Evolutionary conservation across 2,888 invertebrate species (phyloP), one percentile per base, ranked within the genome.

Genomic region (Microchrysa polita): DNA sequence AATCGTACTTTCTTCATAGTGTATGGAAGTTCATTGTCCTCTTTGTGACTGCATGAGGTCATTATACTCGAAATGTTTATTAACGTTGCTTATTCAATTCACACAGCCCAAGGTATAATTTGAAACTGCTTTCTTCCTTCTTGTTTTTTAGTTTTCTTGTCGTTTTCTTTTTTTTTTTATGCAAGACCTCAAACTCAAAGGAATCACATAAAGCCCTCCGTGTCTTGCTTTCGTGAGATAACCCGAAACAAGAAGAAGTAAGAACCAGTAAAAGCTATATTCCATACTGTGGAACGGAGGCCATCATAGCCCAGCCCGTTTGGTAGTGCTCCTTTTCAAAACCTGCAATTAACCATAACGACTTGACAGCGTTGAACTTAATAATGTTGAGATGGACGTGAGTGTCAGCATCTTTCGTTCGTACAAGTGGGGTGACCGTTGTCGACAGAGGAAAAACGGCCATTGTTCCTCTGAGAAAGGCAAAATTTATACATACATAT

Each of bases 261-360:
- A 20, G 48, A n/a, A n/a, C 27, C 27, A 34, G 7, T 7, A 34
- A 34, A n/a, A n/a, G n/a, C n/a, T n/a, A n/a, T n/a, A n/a, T n/a
- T n/a, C n/a, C 12, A 63, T 18, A 63, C 18, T 5, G 20, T 23
- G 40, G 23, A 12, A 12, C 22, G 5, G n/a, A n/a, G n/a, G 22
- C 10, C 40, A 34, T 7, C 27, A 7, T 34, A 34, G 4, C 27
- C 7, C 27, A 7, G 27, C 27, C 27, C 12, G 44, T 2, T 65
- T 48, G 65, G 44, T 48, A 65, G 44, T 65, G 65, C 44, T 65
- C 65, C 65, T 65, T 65, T 40, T 16, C 22, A 27, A 27, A 61
- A 48, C 65, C 65, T 48, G 44, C 65, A 65, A 48, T 65, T 65
- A 48, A 65, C 65, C 48, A 22, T 20, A 44, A 65, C 65, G 34